Percentiles rank a stretch among this genome's conserved stretches.
phyloP scores from a whole-genome alignment of 2,113 vertebrate species.

The Phylloscopus trochilus region DNA sequence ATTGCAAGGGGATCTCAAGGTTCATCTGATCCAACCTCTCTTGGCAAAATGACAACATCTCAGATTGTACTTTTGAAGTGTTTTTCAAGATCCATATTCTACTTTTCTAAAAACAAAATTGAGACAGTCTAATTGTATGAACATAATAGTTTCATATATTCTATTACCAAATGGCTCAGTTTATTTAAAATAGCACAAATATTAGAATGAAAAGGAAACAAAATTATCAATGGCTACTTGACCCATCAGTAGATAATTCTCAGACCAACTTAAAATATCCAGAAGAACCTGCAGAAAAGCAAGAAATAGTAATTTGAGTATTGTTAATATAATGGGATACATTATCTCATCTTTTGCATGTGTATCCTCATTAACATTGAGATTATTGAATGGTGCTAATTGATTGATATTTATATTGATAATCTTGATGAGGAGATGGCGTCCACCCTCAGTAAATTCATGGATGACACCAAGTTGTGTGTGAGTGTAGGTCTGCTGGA shows the following conservation, averaged over 20 bases:
- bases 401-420: neutral
- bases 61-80: neutral
- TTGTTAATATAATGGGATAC: neutral
- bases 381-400: neutral
- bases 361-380: neutral
- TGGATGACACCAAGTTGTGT: no score
- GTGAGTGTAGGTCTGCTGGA: fast-evolving
- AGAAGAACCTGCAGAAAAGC: neutral
- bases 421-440: fast-evolving
- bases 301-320: neutral
- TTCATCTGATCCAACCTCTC: neutral
- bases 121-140: neutral
- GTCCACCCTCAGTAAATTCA: neutral
- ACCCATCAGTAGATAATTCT: neutral
- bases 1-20: neutral
- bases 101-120: neutral
- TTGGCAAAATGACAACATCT: neutral
- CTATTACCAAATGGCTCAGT: neutral
- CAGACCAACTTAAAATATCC: neutral
- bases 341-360: neutral
- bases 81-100: neutral
- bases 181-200: neutral
- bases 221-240: neutral
- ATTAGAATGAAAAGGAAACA: neutral
- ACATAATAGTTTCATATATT: neutral